Percentiles rank a stretch among this genome's conserved stretches.
Conservation (phyloP, 2,113 vertebrate genomes). For the Balaenoptera acutorostrata region DNA sequence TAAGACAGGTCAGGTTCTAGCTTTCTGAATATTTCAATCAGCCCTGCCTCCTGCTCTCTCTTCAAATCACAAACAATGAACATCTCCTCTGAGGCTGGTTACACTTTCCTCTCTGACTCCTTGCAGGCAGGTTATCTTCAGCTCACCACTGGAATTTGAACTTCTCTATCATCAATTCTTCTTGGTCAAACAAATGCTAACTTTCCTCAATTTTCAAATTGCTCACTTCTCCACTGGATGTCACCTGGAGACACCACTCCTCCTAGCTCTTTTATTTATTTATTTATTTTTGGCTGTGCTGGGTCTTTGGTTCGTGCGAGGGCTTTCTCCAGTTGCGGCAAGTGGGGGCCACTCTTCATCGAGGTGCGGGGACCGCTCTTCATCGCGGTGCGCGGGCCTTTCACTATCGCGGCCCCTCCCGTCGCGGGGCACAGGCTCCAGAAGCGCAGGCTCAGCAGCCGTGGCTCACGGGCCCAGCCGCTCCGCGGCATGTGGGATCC, state of each 20-base stretch:
- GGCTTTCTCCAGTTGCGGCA: too few species aligned
- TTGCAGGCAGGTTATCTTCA: background rate
- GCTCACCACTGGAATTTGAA: background rate
- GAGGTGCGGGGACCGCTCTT: too few species aligned
- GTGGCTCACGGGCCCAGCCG: too few species aligned
- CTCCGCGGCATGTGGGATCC: too few species aligned
- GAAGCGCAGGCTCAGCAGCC: too few species aligned
- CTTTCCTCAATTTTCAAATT: constrained; percentile 6
- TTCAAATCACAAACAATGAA: background rate
- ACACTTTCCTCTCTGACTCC: background rate
- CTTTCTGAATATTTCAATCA: background rate
- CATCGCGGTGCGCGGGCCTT: too few species aligned
- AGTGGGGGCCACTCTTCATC: too few species aligned
- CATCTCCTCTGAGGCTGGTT: background rate
- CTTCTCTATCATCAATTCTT: background rate
- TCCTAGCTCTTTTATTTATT: background rate
- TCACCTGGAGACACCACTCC: background rate
- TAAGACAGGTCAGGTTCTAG: background rate
- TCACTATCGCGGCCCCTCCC: too few species aligned
- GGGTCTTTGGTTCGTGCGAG: too few species aligned
- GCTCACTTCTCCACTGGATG: background rate
- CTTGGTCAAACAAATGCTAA: background rate
- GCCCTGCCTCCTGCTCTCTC: background rate
- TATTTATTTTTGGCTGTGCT: too few species aligned
- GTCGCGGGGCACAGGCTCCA: too few species aligned